Percentiles rank a stretch among this genome's conserved stretches.
These are phyloP conservation scores for Trissolcus brochymenae DNA, from an alignment of 2,888 invertebrate species.

Conservation along the genomic window DNA sequence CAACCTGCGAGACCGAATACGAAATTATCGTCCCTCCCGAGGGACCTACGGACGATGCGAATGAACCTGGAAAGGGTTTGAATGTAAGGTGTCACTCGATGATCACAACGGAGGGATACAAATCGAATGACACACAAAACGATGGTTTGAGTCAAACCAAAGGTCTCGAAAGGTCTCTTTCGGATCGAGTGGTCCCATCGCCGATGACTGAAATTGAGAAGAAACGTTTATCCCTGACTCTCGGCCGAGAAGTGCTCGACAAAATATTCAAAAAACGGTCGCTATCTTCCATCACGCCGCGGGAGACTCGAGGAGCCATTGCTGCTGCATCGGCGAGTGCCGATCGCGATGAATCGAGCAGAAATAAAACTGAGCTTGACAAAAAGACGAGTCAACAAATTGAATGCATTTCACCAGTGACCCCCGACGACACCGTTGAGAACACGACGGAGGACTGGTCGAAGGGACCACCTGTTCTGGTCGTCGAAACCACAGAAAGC, in stretches of 20 bases:
- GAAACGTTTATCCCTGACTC: slow-evolving; percentile 83
- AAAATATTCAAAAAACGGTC: slow-evolving; percentile 78
- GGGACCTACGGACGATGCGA: not conserved
- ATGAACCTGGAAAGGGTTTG: slow-evolving; percentile 63
- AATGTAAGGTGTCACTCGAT: slow-evolving; percentile 74
- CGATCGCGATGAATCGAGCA: slow-evolving; percentile 56
- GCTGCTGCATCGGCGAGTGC: slow-evolving; percentile 78
- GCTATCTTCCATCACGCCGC: slow-evolving; percentile 67
- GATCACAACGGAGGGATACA: slow-evolving; percentile 62
- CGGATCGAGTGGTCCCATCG: slow-evolving; percentile 54
- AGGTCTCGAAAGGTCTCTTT: slow-evolving; percentile 62
- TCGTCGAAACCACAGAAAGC: slow-evolving; percentile 57
- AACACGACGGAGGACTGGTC: slow-evolving; percentile 77
- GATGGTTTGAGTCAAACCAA: slow-evolving; percentile 61
- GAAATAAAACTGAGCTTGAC: not conserved
- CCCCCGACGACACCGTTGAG: slow-evolving; percentile 73
- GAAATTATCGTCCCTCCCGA: slow-evolving; percentile 70
- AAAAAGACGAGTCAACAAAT: slow-evolving; percentile 64
- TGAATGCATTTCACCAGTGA: slow-evolving; percentile 77
- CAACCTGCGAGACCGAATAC: slow-evolving; percentile 53
- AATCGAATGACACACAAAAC: slow-evolving; percentile 34
- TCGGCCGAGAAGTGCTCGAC: slow-evolving; percentile 85
- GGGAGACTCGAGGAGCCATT: slow-evolving; percentile 79
- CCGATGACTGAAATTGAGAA: slow-evolving; percentile 83
- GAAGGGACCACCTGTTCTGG: slow-evolving; percentile 70